Conservation (phyloP, 2,113 vertebrate genomes). For the Lycaon pictus region DNA sequence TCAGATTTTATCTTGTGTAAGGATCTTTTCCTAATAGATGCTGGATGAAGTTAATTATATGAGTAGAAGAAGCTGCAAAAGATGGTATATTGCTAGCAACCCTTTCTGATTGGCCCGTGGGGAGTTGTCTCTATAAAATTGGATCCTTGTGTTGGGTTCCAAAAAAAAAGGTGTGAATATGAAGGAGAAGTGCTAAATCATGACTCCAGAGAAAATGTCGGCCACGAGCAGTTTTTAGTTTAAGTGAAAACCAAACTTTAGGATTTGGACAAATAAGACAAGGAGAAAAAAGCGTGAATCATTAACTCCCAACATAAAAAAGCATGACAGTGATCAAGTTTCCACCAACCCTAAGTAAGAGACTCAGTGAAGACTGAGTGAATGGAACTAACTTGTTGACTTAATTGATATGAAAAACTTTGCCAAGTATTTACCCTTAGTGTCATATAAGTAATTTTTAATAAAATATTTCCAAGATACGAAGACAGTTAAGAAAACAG, state of each 20-base stretch:
- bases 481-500: constrained; percentile 90
- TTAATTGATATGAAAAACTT: constrained; percentile 86
- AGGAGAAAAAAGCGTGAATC: constrained; percentile 70
- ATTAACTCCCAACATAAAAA: constrained; percentile 43
- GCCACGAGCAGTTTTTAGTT: constrained; percentile 83
- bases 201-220: constrained; percentile 82
- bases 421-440: constrained; percentile 87
- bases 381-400: constrained; percentile 40
- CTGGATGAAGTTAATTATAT: constrained; percentile 52
- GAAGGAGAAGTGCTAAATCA: constrained; percentile 87
- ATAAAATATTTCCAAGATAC: constrained; percentile 90
- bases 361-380: background rate
- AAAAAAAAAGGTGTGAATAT: constrained; percentile 84
- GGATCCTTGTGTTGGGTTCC: constrained; percentile 82
- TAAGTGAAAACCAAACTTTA: constrained; percentile 80
- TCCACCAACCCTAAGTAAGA: background rate
- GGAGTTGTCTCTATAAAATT: constrained; percentile 86
- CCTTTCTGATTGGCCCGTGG: constrained; percentile 79
- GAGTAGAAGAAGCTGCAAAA: constrained; percentile 78
- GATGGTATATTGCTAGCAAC: constrained; percentile 78
- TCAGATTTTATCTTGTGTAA: constrained; percentile 33
- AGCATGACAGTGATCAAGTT: background rate
- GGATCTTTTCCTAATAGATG: constrained; percentile 63
- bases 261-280: constrained; percentile 77
- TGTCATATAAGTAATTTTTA: constrained; percentile 90